Evolutionary conservation across 2,113 vertebrate genomes (phyloP).

Genomic region (Oenanthe melanoleuca): DNA sequence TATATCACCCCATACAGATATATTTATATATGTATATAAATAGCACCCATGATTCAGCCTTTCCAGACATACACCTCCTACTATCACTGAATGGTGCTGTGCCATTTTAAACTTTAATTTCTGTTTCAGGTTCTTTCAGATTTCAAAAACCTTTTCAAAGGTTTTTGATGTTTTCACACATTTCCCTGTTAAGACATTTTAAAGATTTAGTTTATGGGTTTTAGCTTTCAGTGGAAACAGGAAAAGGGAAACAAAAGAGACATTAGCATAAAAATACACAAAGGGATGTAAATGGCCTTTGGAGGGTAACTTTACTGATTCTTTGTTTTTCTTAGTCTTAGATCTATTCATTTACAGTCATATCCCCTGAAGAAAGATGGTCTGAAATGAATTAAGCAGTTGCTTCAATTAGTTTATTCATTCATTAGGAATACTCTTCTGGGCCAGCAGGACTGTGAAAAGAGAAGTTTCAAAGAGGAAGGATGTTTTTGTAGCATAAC

Average conservation of each 20-base stretch:
- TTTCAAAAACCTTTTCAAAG: background rate
- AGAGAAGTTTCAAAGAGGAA: background rate
- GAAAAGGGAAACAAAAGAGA: background rate
- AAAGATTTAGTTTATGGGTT: background rate
- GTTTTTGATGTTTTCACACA: background rate
- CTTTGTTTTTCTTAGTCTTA: background rate
- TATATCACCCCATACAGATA: too few species aligned
- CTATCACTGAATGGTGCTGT: background rate
- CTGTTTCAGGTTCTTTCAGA: background rate
- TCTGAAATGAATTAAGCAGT: background rate
- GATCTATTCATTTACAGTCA: background rate
- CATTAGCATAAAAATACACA: background rate
- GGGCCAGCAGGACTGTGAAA: background rate
- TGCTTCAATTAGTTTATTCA: background rate
- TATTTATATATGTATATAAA: background rate
- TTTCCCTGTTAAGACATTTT: background rate
- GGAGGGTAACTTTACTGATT: background rate
- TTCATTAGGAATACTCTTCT: background rate
- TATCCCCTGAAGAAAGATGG: background rate
- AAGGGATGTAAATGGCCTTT: background rate
- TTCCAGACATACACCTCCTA: background rate
- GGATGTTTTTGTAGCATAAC: background rate
- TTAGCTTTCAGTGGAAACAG: background rate
- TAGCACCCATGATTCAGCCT: background rate
- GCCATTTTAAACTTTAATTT: background rate